Percentiles rank a stretch among this genome's conserved stretches.
These are phyloP conservation scores for Hypanus sabinus DNA, from an alignment of 2,113 vertebrate genomes.

Conservation along the genomic window DNA sequence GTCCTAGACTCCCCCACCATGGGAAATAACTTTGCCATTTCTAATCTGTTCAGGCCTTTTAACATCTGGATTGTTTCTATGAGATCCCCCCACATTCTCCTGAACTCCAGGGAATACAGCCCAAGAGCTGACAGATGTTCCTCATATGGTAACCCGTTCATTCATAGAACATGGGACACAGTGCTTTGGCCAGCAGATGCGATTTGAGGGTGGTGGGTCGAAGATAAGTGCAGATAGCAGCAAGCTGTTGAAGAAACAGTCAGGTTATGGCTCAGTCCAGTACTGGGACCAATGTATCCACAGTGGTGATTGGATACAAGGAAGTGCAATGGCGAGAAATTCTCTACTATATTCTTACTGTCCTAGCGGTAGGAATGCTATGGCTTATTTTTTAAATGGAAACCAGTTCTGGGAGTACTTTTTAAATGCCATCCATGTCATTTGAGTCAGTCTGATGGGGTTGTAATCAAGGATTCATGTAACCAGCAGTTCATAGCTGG, in stretches of 20 bases:
- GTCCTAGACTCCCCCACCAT: too few species aligned
- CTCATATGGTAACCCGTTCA: too few species aligned
- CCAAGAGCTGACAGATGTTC: too few species aligned
- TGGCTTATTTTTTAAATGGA: constrained; percentile 75
- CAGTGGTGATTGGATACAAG: constrained; percentile 74
- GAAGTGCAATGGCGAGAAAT: constrained; percentile 67
- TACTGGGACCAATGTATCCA: not conserved
- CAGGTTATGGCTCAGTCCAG: constrained; percentile 51
- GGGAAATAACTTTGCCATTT: too few species aligned
- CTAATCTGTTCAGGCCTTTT: too few species aligned
- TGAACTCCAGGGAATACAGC: too few species aligned
- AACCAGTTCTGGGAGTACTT: constrained; percentile 64
- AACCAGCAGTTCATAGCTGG: constrained; percentile 63
- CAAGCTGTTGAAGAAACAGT: constrained; percentile 43
- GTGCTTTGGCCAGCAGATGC: too few species aligned
- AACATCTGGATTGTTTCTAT: too few species aligned
- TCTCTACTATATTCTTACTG: constrained; percentile 58
- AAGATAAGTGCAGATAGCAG: constrained; percentile 48
- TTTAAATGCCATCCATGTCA: constrained; percentile 65
- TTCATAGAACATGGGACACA: too few species aligned
- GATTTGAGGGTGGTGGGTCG: too few species aligned
- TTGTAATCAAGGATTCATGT: constrained; percentile 72
- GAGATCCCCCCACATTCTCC: too few species aligned
- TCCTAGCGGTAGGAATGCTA: constrained; percentile 67
- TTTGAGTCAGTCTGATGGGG: constrained; percentile 64